phyloP scores from a whole-genome alignment of 1,140 invertebrate genomes.

The Homalodisca vitripennis region DNA sequence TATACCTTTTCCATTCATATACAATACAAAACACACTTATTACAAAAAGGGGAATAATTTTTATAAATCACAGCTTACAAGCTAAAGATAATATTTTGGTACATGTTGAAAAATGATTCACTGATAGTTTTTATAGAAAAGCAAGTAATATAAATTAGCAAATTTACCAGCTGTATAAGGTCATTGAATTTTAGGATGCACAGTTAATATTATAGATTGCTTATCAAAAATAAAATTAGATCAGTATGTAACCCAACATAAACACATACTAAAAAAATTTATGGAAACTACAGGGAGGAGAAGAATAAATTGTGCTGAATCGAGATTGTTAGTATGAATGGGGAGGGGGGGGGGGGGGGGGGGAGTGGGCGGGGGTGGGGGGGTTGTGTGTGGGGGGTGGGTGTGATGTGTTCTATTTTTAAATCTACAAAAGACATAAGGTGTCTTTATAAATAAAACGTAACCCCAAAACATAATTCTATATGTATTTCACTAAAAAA shows the following conservation, averaged over 20 bases:
- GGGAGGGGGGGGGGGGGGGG: no score
- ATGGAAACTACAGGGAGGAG: not conserved
- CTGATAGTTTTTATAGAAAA: no score
- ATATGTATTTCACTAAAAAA: not conserved
- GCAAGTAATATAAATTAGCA: no score
- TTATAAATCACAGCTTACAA: no score
- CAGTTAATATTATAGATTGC: not conserved
- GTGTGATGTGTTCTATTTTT: conserved; percentile 10
- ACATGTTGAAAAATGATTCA: no score
- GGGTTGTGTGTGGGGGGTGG: no score
- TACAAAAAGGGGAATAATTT: no score
- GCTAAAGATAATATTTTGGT: no score
- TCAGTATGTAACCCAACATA: not conserved
- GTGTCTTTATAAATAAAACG: conserved; percentile 21
- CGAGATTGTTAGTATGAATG: not conserved
- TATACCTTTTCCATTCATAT: no score
- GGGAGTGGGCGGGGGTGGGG: no score
- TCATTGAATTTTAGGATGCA: not conserved
- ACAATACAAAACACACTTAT: no score
- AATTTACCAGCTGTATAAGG: not conserved
- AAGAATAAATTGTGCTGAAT: not conserved
- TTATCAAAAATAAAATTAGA: not conserved
- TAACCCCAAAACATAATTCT: not conserved
- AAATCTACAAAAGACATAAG: conserved; percentile 1
- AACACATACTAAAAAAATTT: not conserved